phyloP scores from a whole-genome alignment of 2,888 invertebrate genomes.

The Coleophora deauratella region DNA sequence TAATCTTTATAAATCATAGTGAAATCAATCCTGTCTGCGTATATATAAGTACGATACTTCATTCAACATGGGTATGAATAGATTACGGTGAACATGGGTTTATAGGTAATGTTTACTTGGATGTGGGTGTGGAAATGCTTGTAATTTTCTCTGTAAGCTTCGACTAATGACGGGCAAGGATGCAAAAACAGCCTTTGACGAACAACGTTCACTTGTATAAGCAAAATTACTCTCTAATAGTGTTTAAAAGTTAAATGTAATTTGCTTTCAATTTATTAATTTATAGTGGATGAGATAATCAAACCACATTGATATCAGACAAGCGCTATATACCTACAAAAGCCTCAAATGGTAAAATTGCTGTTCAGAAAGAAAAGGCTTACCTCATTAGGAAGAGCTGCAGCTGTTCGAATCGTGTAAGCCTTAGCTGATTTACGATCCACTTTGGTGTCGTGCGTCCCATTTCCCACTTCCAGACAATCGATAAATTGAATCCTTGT shows the following conservation, averaged over 20 bases:
- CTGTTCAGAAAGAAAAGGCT: constrained; percentile 4
- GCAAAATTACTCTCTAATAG: no score
- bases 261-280: no score
- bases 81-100: constrained; percentile 24
- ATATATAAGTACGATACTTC: constrained; percentile 8
- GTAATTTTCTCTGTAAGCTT: constrained; percentile 44
- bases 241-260: no score
- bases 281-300: no score
- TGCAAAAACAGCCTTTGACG: constrained; percentile 34
- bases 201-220: no score
- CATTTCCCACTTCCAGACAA: constrained; percentile 19
- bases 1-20: constrained; percentile 23
- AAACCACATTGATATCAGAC: no score
- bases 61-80: constrained; percentile 18
- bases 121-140: constrained; percentile 29
- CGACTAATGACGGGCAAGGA: constrained; percentile 33
- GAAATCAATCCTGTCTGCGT: constrained; percentile 26
- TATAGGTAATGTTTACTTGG: constrained; percentile 30
- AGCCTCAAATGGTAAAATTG: constrained; percentile 22
- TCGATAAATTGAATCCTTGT: constrained; percentile 30
- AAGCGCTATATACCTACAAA: neutral
- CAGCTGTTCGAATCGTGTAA: constrained; percentile 32
- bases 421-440: constrained; percentile 31
- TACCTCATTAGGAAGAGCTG: constrained; percentile 24
- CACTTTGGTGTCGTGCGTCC: constrained; percentile 3